These are phyloP conservation scores for Prionailurus bengalensis DNA, from an alignment of 2,113 vertebrate genomes.

Conservation along the genomic window DNA sequence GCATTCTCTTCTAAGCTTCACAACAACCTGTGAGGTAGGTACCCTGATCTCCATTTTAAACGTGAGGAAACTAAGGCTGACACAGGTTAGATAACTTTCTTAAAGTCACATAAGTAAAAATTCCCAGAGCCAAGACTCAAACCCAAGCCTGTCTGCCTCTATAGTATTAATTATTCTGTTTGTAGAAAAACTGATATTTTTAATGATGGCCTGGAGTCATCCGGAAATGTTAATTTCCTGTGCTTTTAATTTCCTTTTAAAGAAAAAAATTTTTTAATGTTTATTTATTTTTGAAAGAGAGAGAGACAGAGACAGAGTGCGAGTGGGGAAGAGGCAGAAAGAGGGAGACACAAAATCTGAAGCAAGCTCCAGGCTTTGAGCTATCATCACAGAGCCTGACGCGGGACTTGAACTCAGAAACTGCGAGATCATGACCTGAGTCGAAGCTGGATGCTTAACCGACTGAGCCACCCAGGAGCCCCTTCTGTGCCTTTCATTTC, in stretches of 20 bases:
- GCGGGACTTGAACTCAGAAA: too few relatives aligned
- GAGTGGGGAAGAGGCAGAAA: too few relatives aligned
- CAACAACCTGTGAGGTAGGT: neutral
- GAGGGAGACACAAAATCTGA: too few relatives aligned
- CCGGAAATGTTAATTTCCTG: neutral
- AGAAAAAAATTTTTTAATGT: too few relatives aligned
- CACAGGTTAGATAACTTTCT: neutral
- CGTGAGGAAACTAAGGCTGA: neutral
- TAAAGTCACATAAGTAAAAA: neutral
- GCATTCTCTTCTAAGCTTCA: neutral
- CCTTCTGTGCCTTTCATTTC: slow-evolving; percentile 1
- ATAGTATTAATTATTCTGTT: neutral
- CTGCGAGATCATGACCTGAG: too few relatives aligned
- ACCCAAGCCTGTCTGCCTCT: neutral
- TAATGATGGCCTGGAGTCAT: neutral
- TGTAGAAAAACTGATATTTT: neutral
- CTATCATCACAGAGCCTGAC: too few relatives aligned
- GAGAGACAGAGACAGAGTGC: too few relatives aligned
- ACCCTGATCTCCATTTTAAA: neutral
- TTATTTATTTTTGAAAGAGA: too few relatives aligned
- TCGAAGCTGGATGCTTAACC: too few relatives aligned
- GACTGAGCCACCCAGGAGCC: too few relatives aligned
- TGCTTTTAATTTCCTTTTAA: neutral
- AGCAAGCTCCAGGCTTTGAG: too few relatives aligned
- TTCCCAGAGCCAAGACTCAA: neutral